These are phyloP conservation scores for Lithophane ornitopus DNA, from an alignment of 2,888 invertebrate genomes.

Conservation along the genomic window DNA sequence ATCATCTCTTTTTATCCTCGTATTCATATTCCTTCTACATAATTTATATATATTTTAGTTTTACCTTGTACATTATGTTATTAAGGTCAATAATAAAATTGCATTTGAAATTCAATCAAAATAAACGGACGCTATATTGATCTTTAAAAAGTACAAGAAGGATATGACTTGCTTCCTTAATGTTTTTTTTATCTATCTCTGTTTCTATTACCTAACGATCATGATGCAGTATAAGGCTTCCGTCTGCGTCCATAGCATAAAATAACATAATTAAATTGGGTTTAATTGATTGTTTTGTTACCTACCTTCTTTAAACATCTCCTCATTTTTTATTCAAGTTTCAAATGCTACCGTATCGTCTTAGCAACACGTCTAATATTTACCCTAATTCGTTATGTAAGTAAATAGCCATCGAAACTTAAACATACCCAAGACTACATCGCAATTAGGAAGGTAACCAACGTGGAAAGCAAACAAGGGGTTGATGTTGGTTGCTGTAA, in stretches of 20 bases:
- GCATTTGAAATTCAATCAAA: too few species aligned
- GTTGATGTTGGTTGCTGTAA: slow-evolving; percentile 39
- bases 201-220: not conserved
- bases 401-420: slow-evolving; percentile 32
- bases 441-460: slow-evolving; percentile 54
- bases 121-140: too few species aligned
- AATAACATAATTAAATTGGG: too few species aligned
- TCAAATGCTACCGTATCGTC: not conserved
- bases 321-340: not conserved
- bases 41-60: too few species aligned
- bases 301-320: not conserved
- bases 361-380: slow-evolving; percentile 12
- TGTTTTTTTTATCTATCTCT: not conserved
- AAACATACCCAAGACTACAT: slow-evolving; percentile 33
- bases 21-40: too few species aligned
- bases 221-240: not conserved
- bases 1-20: too few species aligned
- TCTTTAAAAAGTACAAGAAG: not conserved
- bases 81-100: too few species aligned
- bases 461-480: slow-evolving; percentile 57
- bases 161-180: not conserved
- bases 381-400: slow-evolving; percentile 18
- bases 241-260: not conserved
- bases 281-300: slow-evolving; percentile 1
- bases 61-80: too few species aligned